These are phyloP conservation scores for Drosophila hamatofila DNA, from an alignment of 2,888 invertebrate species.

Conservation along the genomic window DNA sequence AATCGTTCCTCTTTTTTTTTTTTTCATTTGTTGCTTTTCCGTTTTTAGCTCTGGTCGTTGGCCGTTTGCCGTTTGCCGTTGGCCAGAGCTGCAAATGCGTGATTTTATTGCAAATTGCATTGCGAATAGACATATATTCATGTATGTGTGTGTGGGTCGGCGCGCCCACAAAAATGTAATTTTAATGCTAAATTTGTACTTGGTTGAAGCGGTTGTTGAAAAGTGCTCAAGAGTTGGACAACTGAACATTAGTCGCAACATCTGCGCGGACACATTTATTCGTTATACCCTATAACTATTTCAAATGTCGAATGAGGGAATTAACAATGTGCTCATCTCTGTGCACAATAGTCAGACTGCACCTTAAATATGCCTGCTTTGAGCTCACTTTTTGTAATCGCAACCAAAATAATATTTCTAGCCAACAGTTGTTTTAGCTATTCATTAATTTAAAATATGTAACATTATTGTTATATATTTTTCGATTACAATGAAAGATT, in stretches of 20 bases:
- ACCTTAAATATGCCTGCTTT: not conserved
- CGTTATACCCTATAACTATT: constrained; percentile 20
- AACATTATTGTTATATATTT: too few relatives aligned
- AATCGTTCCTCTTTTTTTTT: constrained; percentile 24
- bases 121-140: constrained; percentile 13
- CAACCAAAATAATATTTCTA: too few relatives aligned
- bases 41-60: constrained; percentile 22
- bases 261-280: constrained; percentile 49
- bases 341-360: too few relatives aligned
- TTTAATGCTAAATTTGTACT: constrained; percentile 25
- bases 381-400: not conserved
- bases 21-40: constrained; percentile 31
- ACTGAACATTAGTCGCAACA: constrained; percentile 41
- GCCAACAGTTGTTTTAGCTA: not conserved
- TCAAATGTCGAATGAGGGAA: not conserved
- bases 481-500: too few relatives aligned
- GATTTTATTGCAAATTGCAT: constrained; percentile 54
- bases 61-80: constrained; percentile 9
- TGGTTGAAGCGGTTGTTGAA: constrained; percentile 8
- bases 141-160: constrained; percentile 4
- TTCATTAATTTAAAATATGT: too few relatives aligned
- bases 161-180: constrained; percentile 36
- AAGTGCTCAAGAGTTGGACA: constrained; percentile 26
- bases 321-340: not conserved
- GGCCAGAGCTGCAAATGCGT: constrained; percentile 42